Evolutionary conservation across 2,888 invertebrate genomes (phyloP).

Genomic region (Rhodophaea formosa): DNA sequence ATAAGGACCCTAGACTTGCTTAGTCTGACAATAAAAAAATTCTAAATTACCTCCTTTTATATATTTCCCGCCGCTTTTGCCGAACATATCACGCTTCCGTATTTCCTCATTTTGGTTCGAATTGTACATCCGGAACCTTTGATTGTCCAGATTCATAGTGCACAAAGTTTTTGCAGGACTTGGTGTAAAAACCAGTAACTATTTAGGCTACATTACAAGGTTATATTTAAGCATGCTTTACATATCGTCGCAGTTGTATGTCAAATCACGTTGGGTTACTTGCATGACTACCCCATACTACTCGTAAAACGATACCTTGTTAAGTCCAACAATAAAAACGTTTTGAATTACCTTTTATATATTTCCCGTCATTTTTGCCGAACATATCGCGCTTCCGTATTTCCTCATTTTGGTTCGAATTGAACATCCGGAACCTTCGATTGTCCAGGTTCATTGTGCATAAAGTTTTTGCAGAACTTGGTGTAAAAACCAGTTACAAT

Average conservation of each 20-base stretch:
- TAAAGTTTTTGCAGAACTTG: no score
- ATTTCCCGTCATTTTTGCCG: constrained; percentile 32
- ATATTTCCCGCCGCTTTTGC: constrained; percentile 31
- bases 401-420: constrained; percentile 49
- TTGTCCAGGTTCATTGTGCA: no score
- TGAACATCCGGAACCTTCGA: constrained; percentile 46
- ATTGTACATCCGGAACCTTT: constrained; percentile 49
- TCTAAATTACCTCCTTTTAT: constrained; percentile 22
- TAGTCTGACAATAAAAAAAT: neutral
- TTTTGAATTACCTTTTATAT: constrained; percentile 36
- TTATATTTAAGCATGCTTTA: no score
- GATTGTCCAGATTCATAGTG: no score
- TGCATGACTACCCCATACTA: neutral
- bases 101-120: constrained; percentile 47
- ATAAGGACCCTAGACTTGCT: neutral
- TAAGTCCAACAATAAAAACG: constrained; percentile 4
- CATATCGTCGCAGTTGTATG: no score
- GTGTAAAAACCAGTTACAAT: no score
- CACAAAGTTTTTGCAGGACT: no score
- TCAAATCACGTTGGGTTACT: no score
- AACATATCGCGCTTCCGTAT: constrained; percentile 45
- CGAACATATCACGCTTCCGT: constrained; percentile 45
- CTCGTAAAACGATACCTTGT: neutral
- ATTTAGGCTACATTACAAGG: no score
- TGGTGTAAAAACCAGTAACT: no score